Base-by-base conservation (phyloP, 2,113 vertebrate genomes). In the human region DNA sequence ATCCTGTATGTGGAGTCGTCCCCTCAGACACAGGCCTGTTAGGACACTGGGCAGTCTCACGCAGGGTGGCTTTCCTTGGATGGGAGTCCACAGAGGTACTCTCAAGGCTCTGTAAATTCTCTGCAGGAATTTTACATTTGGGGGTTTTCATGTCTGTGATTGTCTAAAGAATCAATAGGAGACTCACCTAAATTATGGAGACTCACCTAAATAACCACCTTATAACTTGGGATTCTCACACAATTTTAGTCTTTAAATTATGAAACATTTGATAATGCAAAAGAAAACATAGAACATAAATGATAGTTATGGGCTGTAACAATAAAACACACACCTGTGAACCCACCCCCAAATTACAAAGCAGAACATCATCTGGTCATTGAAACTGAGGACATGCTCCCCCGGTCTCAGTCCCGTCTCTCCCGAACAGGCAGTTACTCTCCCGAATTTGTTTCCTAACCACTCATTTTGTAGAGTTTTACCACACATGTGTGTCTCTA, bases 1-100 rank as follows among this genome's bases (percentile, higher is more conserved):
- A 30, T 48, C 72, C 72, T 72, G 0, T 45, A 5, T 0, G 2
- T 1, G 6, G 87, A 35, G 14, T 14, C 1, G 9, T 35, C 32
- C 16, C 40, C 27, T 86, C 22, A 38, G 55, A 50, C 40, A 38
- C 40, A 70, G 91, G 38, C 25, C 75, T 30, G 45, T 43, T 30
- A 35, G 61, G 50, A 64, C 59, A 30, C 17, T 8, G 13, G 45
- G 32, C 18, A 22, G 70, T n/a, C 83, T 43, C 6, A 3, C 4
- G 57, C 0, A 9, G 64, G 30, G 6, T n/a, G 30, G 30, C 23
- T 45, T 64, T 87, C 32, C 50, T 48, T 52, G 75, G 59, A 55
- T 8, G 6, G 61, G 30, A 35, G 43, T 32, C 52, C 35, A 10
- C 45, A 45, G 16, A n/a, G 45, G 11, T 76, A 10, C 32, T 86